These are phyloP conservation scores for Podilymbus podiceps DNA, from an alignment of 2,113 vertebrate species.

Conservation along the genomic window DNA sequence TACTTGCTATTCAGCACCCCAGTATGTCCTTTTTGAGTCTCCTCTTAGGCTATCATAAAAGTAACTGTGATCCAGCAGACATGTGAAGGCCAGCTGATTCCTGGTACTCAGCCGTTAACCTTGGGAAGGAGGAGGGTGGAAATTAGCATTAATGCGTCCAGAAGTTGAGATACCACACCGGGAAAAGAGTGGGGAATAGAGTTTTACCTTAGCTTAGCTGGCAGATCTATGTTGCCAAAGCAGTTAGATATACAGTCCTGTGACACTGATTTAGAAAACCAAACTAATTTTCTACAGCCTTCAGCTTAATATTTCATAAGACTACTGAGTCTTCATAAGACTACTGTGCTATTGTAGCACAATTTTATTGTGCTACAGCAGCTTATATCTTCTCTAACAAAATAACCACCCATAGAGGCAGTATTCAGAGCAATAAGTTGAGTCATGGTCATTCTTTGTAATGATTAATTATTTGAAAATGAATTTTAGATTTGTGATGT, in stretches of 20 bases:
- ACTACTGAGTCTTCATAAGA: neutral
- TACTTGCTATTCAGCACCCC: neutral
- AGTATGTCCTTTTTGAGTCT: neutral
- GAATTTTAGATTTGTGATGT: constrained; percentile 39
- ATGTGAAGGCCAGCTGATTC: neutral
- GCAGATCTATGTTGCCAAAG: neutral
- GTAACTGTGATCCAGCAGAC: neutral
- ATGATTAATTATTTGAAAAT: constrained; percentile 66
- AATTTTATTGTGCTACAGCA: neutral
- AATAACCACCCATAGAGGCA: constrained; percentile 20
- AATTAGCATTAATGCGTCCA: neutral
- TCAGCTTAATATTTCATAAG: neutral
- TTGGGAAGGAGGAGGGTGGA: neutral
- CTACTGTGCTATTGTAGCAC: neutral
- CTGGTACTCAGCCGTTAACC: neutral
- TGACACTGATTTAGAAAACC: neutral
- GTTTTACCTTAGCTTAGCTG: neutral
- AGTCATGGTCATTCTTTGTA: constrained; percentile 58
- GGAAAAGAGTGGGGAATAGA: neutral
- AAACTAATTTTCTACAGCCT: constrained; percentile 2
- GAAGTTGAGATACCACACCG: neutral
- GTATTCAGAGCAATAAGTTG: constrained; percentile 20
- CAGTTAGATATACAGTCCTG: neutral
- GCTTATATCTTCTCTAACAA: constrained; percentile 15
- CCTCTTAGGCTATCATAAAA: neutral